A percentile compares a stretch with the other conserved stretches of the same genome.
phyloP scores from a whole-genome alignment of 2,888 invertebrate genomes.

The Calephelis perditalis region DNA sequence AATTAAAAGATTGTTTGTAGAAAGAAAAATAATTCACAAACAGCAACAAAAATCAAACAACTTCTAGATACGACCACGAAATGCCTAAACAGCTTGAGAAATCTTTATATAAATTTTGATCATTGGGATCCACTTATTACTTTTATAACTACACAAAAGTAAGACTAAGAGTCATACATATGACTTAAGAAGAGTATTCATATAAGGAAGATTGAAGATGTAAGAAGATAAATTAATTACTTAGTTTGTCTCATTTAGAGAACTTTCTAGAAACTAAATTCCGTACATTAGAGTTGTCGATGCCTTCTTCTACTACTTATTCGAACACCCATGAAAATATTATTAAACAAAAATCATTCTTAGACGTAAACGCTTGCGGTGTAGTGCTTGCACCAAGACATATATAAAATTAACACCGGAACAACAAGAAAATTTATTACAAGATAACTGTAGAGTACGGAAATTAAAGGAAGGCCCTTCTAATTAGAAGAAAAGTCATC shows the following conservation, averaged over 20 bases:
- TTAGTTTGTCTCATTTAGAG: background rate
- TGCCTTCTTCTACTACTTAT: background rate
- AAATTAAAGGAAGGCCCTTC: too few species aligned
- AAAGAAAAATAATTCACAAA: constrained; percentile 2
- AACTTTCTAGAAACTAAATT: background rate
- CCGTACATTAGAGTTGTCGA: background rate
- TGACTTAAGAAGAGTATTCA: background rate
- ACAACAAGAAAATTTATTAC: too few species aligned
- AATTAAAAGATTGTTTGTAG: background rate
- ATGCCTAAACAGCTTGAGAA: background rate
- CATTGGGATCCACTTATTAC: background rate
- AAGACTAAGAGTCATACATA: background rate
- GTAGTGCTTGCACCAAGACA: background rate
- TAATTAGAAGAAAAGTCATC: too few species aligned
- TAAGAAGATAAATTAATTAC: background rate
- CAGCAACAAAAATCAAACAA: background rate
- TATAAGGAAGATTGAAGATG: background rate
- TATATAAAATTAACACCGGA: constrained; percentile 1
- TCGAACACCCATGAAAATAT: background rate
- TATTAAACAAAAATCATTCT: background rate
- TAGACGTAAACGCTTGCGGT: background rate
- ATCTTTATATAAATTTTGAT: background rate
- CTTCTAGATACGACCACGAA: background rate
- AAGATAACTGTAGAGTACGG: too few species aligned
- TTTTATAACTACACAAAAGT: background rate